These are phyloP conservation scores for Piprites chloris DNA, from an alignment of 2,113 vertebrate genomes.

Conservation along the genomic window DNA sequence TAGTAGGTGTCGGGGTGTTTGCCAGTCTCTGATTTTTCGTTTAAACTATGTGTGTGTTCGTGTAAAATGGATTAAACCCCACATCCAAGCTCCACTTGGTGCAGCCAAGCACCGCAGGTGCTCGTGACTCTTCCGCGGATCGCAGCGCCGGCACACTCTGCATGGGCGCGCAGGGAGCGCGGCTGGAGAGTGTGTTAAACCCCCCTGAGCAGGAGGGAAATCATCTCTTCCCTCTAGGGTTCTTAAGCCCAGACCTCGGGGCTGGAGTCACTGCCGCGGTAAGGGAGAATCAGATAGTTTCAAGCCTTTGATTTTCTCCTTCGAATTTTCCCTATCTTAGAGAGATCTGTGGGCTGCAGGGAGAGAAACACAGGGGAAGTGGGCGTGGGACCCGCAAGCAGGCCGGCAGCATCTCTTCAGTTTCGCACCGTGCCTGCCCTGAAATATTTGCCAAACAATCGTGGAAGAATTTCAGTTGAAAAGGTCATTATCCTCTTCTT, in stretches of 20 bases:
- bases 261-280: neutral
- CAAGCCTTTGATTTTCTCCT: neutral
- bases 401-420: neutral
- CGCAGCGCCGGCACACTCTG: neutral
- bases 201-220: neutral
- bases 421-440: neutral
- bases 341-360: neutral
- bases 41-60: neutral
- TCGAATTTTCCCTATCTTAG: neutral
- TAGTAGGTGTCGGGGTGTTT: neutral
- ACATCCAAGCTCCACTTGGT: neutral
- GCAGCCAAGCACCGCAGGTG: neutral
- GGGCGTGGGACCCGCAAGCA: neutral
- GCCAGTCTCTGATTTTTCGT: neutral
- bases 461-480: neutral
- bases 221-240: neutral
- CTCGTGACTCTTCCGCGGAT: neutral
- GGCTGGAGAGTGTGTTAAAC: neutral
- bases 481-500: neutral
- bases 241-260: neutral
- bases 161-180: neutral
- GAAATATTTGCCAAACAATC: neutral
- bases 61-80: neutral
- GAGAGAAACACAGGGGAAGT: neutral
- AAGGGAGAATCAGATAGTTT: neutral